phyloP scores from a whole-genome alignment of 2,888 invertebrate genomes.

The Trissolcus brochymenae region DNA sequence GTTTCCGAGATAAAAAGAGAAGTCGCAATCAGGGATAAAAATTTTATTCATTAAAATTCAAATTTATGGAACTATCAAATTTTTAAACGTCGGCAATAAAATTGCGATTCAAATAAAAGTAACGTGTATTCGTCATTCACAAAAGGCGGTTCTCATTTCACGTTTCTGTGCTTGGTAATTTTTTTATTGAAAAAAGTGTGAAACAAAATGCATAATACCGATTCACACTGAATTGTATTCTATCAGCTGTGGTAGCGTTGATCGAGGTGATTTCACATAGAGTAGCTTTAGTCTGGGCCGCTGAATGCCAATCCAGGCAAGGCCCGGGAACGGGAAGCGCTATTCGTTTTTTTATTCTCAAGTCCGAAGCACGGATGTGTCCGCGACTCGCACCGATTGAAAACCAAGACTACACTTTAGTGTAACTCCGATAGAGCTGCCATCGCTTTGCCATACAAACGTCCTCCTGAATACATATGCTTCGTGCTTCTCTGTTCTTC shows the following conservation, averaged over 20 bases:
- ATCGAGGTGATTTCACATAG: slow-evolving; percentile 52
- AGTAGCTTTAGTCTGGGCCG: slow-evolving; percentile 43
- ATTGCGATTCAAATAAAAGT: no score
- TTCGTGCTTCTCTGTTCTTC: slow-evolving; percentile 51
- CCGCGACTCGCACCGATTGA: slow-evolving; percentile 61
- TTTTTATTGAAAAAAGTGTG: slow-evolving; percentile 30
- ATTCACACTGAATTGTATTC: slow-evolving; percentile 39
- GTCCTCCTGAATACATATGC: slow-evolving; percentile 69
- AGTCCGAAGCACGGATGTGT: slow-evolving; percentile 58
- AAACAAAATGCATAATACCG: slow-evolving; percentile 41
- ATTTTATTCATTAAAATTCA: no score
- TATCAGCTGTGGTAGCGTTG: slow-evolving; percentile 44
- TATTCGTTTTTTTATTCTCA: slow-evolving; percentile 47
- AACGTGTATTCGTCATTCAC: not conserved
- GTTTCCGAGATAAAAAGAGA: no score
- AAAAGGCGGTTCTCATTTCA: not conserved
- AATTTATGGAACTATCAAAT: no score
- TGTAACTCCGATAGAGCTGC: slow-evolving; percentile 73
- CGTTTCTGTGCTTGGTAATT: not conserved
- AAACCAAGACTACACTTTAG: slow-evolving; percentile 60
- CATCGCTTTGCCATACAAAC: slow-evolving; percentile 75
- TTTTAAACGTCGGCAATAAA: no score
- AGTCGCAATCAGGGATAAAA: no score
- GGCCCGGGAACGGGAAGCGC: slow-evolving; percentile 53
- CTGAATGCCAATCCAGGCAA: slow-evolving; percentile 56